A percentile compares a stretch with the other conserved stretches of the same genome.
Evolutionary conservation across 2,888 invertebrate genomes (phyloP).

Genomic region (Thalpophila matura): DNA sequence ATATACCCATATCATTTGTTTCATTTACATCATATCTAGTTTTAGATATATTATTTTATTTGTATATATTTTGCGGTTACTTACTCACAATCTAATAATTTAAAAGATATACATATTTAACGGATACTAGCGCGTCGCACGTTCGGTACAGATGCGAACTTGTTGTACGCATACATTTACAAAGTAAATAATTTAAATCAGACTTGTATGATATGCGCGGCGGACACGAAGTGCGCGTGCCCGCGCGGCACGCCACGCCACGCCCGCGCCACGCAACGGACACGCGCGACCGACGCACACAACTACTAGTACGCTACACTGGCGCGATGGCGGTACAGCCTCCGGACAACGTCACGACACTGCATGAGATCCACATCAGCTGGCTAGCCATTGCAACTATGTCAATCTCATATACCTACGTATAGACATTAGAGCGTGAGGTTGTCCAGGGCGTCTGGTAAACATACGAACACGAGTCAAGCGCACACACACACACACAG

Average conservation of each 20-base stretch:
- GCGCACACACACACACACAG: constrained; percentile 51
- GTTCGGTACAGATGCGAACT: constrained; percentile 44
- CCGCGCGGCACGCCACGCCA: constrained; percentile 6
- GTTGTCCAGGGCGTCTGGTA: constrained; percentile 38
- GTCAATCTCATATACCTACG: neutral
- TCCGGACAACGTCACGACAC: constrained; percentile 21
- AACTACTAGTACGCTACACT: constrained; percentile 41
- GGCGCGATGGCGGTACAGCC: constrained; percentile 44
- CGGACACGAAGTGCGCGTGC: constrained; percentile 10
- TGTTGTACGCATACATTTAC: constrained; percentile 59
- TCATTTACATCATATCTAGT: constrained; percentile 66
- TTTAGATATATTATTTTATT: constrained; percentile 53
- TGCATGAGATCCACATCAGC: neutral
- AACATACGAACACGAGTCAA: constrained; percentile 60
- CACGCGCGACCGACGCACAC: constrained; percentile 17
- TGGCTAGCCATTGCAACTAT: no score
- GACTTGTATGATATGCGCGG: constrained; percentile 60
- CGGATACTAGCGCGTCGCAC: constrained; percentile 48
- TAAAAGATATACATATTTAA: constrained; percentile 50
- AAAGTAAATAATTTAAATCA: constrained; percentile 65
- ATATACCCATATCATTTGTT: constrained; percentile 64
- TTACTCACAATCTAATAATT: constrained; percentile 59
- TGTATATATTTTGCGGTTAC: constrained; percentile 55
- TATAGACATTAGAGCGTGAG: neutral
- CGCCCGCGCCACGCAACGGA: constrained; percentile 17